A percentile compares a stretch with the other conserved stretches of the same genome.
phyloP scores from a whole-genome alignment of 2,888 invertebrate species.

The Drosophila emarginata region DNA sequence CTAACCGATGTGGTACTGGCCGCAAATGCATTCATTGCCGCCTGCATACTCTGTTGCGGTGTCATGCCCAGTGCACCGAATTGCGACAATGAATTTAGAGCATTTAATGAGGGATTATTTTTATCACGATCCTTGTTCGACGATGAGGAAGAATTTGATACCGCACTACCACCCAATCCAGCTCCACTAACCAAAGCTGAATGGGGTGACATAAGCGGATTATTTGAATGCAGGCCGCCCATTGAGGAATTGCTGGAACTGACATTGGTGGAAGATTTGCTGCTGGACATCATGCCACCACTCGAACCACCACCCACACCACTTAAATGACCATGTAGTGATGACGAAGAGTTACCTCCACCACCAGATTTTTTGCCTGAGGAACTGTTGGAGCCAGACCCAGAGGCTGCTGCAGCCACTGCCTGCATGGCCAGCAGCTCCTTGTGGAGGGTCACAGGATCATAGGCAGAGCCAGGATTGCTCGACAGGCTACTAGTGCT shows the following conservation, averaged over 20 bases:
- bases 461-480: conserved; percentile 81
- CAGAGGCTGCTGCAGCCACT: conserved; percentile 81
- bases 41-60: conserved; percentile 82
- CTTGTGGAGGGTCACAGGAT: conserved; percentile 82
- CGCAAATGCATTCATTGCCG: conserved; percentile 82
- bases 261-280: conserved; percentile 55
- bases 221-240: conserved; percentile 61
- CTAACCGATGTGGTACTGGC: conserved; percentile 78
- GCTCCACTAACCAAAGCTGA: conserved; percentile 31
- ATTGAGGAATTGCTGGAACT: conserved; percentile 50
- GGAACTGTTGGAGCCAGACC: conserved; percentile 63
- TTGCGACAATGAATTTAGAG: conserved; percentile 82
- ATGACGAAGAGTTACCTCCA: conserved; percentile 35
- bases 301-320: conserved; percentile 48
- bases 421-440: conserved; percentile 83
- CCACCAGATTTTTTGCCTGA: conserved; percentile 60
- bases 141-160: conserved; percentile 18
- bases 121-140: conserved; percentile 78
- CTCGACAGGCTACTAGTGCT: conserved; percentile 68
- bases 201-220: conserved; percentile 77
- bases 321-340: conserved; percentile 59
- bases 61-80: conserved; percentile 81
- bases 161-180: conserved; percentile 38
- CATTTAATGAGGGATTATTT: conserved; percentile 82
- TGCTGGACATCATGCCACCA: conserved; percentile 56